These are phyloP conservation scores for Cervus canadensis DNA, from an alignment of 2,113 vertebrate species.

Conservation along the genomic window DNA sequence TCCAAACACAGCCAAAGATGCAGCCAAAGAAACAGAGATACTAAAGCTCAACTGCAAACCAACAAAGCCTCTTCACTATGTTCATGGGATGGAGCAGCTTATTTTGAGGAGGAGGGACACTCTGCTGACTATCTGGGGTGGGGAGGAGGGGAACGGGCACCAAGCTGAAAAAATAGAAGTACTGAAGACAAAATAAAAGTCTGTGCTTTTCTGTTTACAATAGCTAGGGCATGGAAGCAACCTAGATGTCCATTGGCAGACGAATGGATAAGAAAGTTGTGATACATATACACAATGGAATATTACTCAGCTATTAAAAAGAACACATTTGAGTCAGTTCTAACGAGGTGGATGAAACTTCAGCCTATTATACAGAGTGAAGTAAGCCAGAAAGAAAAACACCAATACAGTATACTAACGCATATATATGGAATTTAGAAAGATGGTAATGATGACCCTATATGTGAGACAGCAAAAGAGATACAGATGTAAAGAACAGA, in stretches of 20 bases:
- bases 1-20: background rate
- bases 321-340: background rate
- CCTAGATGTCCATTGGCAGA: background rate
- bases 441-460: rapidly evolving
- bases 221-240: background rate
- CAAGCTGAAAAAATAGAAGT: background rate
- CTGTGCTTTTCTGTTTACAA: background rate
- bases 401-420: background rate
- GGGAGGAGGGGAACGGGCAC: background rate
- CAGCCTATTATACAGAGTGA: background rate
- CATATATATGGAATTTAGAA: background rate
- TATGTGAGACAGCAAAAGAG: background rate
- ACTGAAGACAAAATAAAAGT: background rate
- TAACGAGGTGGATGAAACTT: background rate
- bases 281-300: background rate
- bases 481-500: background rate
- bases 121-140: background rate
- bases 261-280: background rate
- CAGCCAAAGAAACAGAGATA: background rate
- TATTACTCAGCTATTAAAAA: background rate
- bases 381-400: background rate
- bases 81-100: background rate
- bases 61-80: background rate
- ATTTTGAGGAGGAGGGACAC: background rate
- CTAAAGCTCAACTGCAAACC: background rate